Base-by-base conservation (phyloP, 2,888 invertebrate genomes). In the Synergus gifuensis region DNA sequence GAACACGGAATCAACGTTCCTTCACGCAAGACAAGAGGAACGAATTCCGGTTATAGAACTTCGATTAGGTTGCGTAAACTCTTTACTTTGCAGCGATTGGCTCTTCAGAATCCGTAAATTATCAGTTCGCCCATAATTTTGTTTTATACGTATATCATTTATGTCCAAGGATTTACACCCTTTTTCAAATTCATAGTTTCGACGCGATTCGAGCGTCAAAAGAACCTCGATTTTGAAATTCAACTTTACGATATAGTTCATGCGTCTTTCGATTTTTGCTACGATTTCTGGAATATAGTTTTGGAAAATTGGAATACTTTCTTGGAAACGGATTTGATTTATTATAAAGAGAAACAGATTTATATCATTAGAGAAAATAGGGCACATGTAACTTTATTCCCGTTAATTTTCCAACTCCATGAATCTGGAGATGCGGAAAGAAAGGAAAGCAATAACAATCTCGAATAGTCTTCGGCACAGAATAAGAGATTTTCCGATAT, bases 401-500 rank as follows among this genome's bases (percentile, higher is more conserved):
- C 40, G 73, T 73, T 54, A 73, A 73, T 73, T 54, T 49, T 36
- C 16, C 36, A 73, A 58, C 36, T 36, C 36, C 73, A 73, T 54
- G 73, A 73, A 69, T 69, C 69, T 69, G 49, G 49, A 73, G 73
- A 73, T 73, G 54, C 73, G 54, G 73, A 73, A 73, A 73, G 73
- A 73, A 73, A 73, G 73, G 73, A 73, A 54, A 54, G 73, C 73
- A 73, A 73, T 73, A 73, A 73, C 54, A 54, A 73, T 73, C 73
- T 73, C 54, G 73, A 73, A 58, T 73, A 36, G 36, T 73, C 73
- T 54, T 73, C 36, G 54, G 54, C 73, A 40, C 54, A 54, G 54
- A 73, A 73, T 73, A 73, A 73, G 73, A 73, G 73, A 69, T 69
- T 73, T 73, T 28, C 73, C 73, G 73, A 73, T 73, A 73, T 46